Conservation (phyloP, 1,140 invertebrate genomes). For the Ceratosolen solmsi region DNA sequence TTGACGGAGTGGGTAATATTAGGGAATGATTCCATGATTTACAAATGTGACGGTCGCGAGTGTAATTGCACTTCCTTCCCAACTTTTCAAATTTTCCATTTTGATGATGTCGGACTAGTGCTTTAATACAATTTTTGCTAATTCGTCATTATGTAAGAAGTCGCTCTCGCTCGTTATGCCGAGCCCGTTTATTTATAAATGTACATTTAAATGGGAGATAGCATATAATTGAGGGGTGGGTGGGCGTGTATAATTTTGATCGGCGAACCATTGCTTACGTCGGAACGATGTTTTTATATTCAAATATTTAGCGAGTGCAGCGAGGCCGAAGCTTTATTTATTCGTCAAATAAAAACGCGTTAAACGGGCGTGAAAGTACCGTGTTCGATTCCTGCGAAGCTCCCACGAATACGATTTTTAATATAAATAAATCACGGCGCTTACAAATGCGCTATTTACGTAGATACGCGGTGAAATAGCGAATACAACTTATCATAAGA, state of each 20-base stretch:
- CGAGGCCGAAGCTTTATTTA: neutral
- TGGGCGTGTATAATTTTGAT: no score
- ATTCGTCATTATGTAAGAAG: neutral
- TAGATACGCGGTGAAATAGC: neutral
- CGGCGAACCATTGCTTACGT: no score
- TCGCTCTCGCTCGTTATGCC: neutral
- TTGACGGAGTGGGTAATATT: neutral
- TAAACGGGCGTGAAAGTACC: no score
- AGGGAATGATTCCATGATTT: neutral
- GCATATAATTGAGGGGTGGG: no score
- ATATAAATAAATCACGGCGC: neutral
- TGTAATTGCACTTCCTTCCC: neutral
- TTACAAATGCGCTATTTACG: neutral
- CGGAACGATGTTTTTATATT: no score
- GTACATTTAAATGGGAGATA: no score
- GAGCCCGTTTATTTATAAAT: no score
- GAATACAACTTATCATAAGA: neutral
- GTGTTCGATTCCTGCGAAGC: no score
- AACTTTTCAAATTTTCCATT: neutral
- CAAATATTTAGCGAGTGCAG: no score
- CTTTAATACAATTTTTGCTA: neutral
- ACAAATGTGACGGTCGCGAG: neutral
- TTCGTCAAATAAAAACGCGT: neutral
- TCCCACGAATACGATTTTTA: neutral
- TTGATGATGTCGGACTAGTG: no score